A percentile compares a stretch with the other conserved stretches of the same genome.
phyloP scores from a whole-genome alignment of 2,888 invertebrate genomes.

The Podotricha telesiphe region DNA sequence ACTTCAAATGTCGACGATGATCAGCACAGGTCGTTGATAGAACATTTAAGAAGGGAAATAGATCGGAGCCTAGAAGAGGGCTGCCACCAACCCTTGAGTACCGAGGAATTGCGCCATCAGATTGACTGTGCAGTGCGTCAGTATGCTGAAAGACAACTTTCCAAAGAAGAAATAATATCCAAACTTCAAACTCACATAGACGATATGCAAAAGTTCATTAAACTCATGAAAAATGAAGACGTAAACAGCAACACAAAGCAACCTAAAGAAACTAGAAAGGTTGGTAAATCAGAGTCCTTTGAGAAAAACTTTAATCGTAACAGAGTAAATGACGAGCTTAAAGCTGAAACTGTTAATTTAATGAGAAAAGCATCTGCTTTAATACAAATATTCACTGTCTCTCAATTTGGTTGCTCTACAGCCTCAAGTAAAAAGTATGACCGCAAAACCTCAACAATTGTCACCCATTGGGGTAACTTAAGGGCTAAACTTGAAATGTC shows the following conservation, averaged over 20 bases:
- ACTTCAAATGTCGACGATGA: slow-evolving; percentile 91
- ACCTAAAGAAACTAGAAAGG: slow-evolving; percentile 56
- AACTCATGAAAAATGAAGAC: slow-evolving; percentile 94
- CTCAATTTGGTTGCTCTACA: slow-evolving; percentile 95
- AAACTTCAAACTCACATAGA: slow-evolving; percentile 98
- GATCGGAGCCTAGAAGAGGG: slow-evolving; percentile 94
- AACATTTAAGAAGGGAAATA: slow-evolving; percentile 92
- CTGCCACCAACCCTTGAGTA: slow-evolving; percentile 87
- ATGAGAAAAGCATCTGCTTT: slow-evolving; percentile 94
- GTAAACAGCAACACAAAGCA: slow-evolving; percentile 61
- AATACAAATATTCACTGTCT: slow-evolving; percentile 95
- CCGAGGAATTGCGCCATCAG: slow-evolving; percentile 93
- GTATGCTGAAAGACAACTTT: slow-evolving; percentile 95
- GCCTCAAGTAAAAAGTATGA: slow-evolving; percentile 89
- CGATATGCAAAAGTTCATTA: slow-evolving; percentile 98
- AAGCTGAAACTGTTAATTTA: slow-evolving; percentile 87
- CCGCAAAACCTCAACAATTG: slow-evolving; percentile 91
- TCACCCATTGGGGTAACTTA: slow-evolving; percentile 98
- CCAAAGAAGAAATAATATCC: slow-evolving; percentile 97
- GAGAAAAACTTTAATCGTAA: slow-evolving; percentile 68
- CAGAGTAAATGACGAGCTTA: slow-evolving; percentile 73
- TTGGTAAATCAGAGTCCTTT: slow-evolving; percentile 62
- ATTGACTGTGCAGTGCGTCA: slow-evolving; percentile 95
- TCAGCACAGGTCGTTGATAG: slow-evolving; percentile 95
- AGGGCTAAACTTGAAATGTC: slow-evolving; percentile 96